Conservation (phyloP, 2,113 vertebrate genomes). For the Ascaphus truei region DNA sequence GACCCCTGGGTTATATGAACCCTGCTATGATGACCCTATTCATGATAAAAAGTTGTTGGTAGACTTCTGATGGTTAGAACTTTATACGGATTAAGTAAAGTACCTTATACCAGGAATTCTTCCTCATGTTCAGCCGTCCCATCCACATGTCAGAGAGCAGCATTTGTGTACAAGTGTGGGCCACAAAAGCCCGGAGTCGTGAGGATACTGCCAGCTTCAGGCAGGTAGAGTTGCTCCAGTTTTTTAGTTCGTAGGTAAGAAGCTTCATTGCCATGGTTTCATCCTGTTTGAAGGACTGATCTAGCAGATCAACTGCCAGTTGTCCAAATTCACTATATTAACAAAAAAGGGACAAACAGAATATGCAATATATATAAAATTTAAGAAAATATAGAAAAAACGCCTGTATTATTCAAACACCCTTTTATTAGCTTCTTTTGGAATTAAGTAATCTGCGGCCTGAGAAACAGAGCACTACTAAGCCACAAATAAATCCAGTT, state of each 20-base stretch:
- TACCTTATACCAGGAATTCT: slow-evolving; percentile 99
- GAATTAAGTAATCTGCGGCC: too few species aligned
- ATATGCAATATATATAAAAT: accelerated
- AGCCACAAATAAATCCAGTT: too few species aligned
- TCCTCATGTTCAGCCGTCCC: slow-evolving; percentile 97
- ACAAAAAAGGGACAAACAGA: slow-evolving; percentile 13
- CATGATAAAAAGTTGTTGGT: too few species aligned
- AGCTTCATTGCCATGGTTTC: slow-evolving; percentile 99
- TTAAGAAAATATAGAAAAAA: too few species aligned
- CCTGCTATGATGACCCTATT: too few species aligned
- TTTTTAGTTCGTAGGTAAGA: slow-evolving; percentile 94
- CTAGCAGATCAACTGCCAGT: slow-evolving; percentile 89
- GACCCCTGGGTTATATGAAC: too few species aligned
- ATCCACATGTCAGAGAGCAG: slow-evolving; percentile 98
- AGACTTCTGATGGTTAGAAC: too few species aligned
- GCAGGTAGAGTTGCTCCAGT: slow-evolving; percentile 98
- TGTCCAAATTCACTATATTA: slow-evolving; percentile 88
- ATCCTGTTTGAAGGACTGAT: slow-evolving; percentile 95
- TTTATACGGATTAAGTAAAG: too few species aligned
- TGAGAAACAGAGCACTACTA: too few species aligned
- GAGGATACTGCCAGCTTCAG: slow-evolving; percentile 95
- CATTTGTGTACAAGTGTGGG: slow-evolving; percentile 97
- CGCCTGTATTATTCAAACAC: too few species aligned
- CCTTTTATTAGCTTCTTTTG: too few species aligned
- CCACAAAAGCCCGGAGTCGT: slow-evolving; percentile 88